phyloP scores from a whole-genome alignment of 2,113 vertebrate species.

The Maccullochella peelii region DNA sequence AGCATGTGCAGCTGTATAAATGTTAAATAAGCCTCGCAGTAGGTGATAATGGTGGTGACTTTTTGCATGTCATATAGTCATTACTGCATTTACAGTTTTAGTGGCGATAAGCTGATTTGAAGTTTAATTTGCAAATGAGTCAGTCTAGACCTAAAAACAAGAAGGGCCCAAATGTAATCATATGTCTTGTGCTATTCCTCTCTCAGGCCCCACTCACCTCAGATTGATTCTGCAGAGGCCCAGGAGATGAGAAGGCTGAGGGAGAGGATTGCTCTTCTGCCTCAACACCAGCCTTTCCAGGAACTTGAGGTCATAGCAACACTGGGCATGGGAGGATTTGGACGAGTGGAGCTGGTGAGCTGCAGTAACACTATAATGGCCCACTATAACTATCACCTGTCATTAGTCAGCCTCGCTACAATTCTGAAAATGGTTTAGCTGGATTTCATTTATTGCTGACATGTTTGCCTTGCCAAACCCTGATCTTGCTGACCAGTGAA shows the following conservation, averaged over 20 bases:
- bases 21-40: background rate
- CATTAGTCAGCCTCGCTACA: too few relatives aligned
- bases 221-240: constrained; percentile 62
- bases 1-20: background rate
- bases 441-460: background rate
- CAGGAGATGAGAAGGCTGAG: constrained; percentile 83
- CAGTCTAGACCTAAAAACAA: too few relatives aligned
- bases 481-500: background rate
- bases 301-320: constrained; percentile 91
- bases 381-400: background rate
- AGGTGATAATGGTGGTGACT: background rate
- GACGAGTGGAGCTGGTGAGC: constrained; percentile 96
- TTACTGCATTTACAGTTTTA: background rate
- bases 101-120: background rate
- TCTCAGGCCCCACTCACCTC: constrained; percentile 74
- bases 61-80: background rate
- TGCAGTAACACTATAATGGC: background rate
- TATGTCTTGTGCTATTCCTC: background rate
- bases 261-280: constrained; percentile 87
- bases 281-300: constrained; percentile 86
- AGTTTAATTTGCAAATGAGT: background rate
- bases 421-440: background rate
- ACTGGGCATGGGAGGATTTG: constrained; percentile 95
- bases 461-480: background rate
- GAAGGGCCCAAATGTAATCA: background rate